Percentiles rank a stretch among this genome's conserved stretches.
Conservation (phyloP, 2,888 invertebrate species). For the Platynereis dumerilii region DNA sequence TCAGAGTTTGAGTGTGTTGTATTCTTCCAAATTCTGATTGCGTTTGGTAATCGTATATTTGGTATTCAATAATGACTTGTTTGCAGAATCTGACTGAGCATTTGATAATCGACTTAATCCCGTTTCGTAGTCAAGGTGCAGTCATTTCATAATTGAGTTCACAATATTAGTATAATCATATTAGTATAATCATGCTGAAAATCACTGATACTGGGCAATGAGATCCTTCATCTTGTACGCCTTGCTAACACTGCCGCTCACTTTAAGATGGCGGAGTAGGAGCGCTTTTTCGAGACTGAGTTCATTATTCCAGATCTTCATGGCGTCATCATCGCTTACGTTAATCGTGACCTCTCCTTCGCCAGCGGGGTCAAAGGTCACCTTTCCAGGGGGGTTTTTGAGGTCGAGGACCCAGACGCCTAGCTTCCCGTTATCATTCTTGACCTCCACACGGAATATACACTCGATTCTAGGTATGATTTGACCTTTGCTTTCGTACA, state of each 20-base stretch:
- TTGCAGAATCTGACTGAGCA: too few relatives aligned
- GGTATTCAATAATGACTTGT: too few relatives aligned
- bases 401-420: constrained; percentile 3
- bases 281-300: background rate
- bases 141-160: too few relatives aligned
- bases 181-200: too few relatives aligned
- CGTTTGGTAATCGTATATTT: too few relatives aligned
- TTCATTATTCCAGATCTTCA: background rate
- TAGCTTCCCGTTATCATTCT: background rate
- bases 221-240: background rate
- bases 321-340: background rate
- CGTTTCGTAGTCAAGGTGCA: too few relatives aligned
- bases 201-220: background rate
- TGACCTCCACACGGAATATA: constrained; percentile 3
- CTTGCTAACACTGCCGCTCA: background rate
- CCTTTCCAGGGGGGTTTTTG: background rate
- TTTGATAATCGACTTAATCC: too few relatives aligned
- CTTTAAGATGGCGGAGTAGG: background rate
- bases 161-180: too few relatives aligned
- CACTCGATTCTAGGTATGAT: background rate
- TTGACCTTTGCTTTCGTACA: background rate
- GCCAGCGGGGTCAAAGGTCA: constrained; percentile 1
- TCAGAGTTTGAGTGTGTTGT: too few relatives aligned
- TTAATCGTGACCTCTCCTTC: constrained; percentile 1
- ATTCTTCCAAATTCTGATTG: too few relatives aligned